Evolutionary conservation across 2,888 invertebrate genomes (phyloP).

Genomic region (Apotomis turbidana): DNA sequence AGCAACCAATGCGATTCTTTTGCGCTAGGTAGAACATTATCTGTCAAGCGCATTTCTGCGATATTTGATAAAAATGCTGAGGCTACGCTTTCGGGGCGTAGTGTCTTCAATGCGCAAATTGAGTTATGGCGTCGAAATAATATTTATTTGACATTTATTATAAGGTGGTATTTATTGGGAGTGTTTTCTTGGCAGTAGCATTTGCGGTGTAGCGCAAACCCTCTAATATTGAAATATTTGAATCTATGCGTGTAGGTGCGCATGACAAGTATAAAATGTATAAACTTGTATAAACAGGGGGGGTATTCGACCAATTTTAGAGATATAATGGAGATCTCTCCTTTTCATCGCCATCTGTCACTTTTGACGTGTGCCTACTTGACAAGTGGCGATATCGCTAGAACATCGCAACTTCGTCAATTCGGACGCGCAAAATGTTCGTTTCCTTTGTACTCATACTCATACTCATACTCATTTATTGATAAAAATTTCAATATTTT

Average conservation of each 20-base stretch:
- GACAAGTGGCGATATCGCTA: no score
- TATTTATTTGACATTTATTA: conserved; percentile 28
- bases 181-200: neutral
- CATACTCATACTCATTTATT: no score
- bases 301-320: no score
- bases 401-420: no score
- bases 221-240: neutral
- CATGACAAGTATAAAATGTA: no score
- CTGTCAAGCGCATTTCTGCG: conserved; percentile 55
- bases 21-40: conserved; percentile 58
- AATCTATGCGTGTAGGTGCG: neutral
- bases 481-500: no score
- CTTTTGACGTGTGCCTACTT: no score
- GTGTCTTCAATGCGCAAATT: conserved; percentile 27
- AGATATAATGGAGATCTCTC: no score
- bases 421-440: no score
- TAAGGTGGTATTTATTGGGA: conserved; percentile 13
- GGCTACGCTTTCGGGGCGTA: conserved; percentile 34
- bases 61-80: conserved; percentile 63
- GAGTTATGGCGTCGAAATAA: conserved; percentile 26
- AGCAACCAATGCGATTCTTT: conserved; percentile 66
- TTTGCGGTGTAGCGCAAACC: neutral
- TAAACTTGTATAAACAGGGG: no score
- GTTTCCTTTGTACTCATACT: no score
- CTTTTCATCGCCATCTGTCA: no score